A percentile compares a stretch with the other conserved stretches of the same genome.
phyloP scores from a whole-genome alignment of 2,113 vertebrate species.

The Neodontobutis hainanensis region DNA sequence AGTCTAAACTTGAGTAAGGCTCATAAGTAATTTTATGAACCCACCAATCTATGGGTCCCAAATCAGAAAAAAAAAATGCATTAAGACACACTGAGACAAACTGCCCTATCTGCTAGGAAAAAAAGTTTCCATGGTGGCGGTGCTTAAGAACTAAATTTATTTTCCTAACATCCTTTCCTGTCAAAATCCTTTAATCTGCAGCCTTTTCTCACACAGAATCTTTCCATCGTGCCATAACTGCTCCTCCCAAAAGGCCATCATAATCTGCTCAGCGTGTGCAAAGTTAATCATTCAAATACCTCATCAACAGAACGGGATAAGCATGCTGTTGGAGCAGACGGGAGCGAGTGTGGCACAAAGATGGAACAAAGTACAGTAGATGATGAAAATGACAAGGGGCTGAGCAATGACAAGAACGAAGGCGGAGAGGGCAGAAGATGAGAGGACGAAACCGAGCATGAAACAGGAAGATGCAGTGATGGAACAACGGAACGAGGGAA shows the following conservation, averaged over 20 bases:
- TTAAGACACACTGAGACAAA: not conserved
- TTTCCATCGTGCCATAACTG: conserved; percentile 52
- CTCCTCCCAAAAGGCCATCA: conserved; percentile 53
- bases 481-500: conserved; percentile 21
- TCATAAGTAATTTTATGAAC: not conserved
- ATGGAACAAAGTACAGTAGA: not conserved
- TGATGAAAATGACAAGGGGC: not conserved
- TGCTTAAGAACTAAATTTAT: conserved; percentile 14
- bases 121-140: conserved; percentile 1
- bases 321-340: conserved; percentile 26
- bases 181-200: conserved; percentile 37
- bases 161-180: conserved; percentile 3
- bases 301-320: conserved; percentile 50
- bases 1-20: not conserved
- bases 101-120: not conserved
- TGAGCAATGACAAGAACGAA: not conserved
- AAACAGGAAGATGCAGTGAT: conserved; percentile 36
- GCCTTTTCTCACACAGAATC: conserved; percentile 45
- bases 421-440: conserved; percentile 10
- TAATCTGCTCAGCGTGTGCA: conserved; percentile 58
- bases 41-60: too few species aligned
- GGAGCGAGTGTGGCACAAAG: conserved; percentile 9
- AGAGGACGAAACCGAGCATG: conserved; percentile 25
- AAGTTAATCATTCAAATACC: conserved; percentile 53
- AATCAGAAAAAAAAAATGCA: too few species aligned